phyloP scores from a whole-genome alignment of 2,797 vertebrate species.

The Enteromius radiatus region DNA sequence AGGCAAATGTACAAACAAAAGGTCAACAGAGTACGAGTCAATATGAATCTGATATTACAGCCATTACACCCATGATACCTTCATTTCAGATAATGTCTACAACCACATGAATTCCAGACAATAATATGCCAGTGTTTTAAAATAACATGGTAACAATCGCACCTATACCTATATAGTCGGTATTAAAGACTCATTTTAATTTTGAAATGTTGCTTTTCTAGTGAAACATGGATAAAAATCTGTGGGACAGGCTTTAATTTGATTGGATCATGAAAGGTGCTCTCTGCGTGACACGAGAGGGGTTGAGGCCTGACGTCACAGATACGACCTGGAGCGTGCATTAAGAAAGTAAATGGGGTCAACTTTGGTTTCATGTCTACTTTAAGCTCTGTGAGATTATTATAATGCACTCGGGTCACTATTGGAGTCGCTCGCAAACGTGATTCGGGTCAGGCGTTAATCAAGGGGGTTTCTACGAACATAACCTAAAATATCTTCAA shows the following conservation, averaged over 20 bases:
- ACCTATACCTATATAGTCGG: background rate
- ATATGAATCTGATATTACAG: conserved; percentile 28
- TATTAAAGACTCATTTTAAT: background rate
- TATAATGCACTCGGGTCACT: background rate
- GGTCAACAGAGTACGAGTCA: background rate
- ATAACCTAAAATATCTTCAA: conserved; percentile 5
- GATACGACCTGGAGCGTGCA: background rate
- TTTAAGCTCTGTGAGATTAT: conserved; percentile 29
- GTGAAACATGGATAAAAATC: background rate
- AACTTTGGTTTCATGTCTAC: conserved; percentile 18
- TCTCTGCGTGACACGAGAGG: background rate
- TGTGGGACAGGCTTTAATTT: background rate
- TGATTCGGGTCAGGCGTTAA: conserved; percentile 8
- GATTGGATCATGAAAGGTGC: conserved; percentile 17
- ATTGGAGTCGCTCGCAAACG: background rate
- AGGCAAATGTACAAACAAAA: conserved; percentile 6
- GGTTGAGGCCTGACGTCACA: background rate
- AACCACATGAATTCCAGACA: conserved; percentile 3
- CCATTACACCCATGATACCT: background rate
- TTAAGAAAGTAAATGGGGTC: conserved; percentile 13
- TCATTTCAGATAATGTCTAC: background rate
- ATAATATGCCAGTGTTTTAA: background rate
- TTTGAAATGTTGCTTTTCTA: background rate
- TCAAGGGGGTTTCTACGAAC: background rate
- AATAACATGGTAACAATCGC: background rate